phyloP scores from a whole-genome alignment of 2,797 vertebrate genomes.

The Falco naumanni region DNA sequence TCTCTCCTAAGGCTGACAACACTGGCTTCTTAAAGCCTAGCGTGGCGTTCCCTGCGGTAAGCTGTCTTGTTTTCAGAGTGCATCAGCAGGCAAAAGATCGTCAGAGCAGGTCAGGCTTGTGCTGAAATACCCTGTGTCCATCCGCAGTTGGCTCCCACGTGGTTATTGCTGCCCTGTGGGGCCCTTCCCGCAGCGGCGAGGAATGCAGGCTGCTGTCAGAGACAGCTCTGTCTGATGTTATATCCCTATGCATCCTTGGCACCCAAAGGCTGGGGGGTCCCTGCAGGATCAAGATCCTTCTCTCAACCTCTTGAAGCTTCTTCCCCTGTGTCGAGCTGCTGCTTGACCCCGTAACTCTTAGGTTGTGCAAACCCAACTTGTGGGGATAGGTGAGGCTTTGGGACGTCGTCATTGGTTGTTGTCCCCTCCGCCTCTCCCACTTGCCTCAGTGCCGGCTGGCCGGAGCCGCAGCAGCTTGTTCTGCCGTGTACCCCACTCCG shows the following conservation, averaged over 20 bases:
- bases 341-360: background rate
- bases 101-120: background rate
- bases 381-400: background rate
- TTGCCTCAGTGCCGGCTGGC: fast-evolving
- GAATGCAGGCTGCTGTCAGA: fast-evolving
- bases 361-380: background rate
- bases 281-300: background rate
- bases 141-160: background rate
- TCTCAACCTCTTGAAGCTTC: background rate
- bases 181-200: background rate
- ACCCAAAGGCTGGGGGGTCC: background rate
- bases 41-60: background rate
- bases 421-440: background rate
- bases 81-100: background rate
- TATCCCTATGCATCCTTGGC: background rate
- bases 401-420: fast-evolving
- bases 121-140: fast-evolving
- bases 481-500: fast-evolving
- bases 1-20: background rate
- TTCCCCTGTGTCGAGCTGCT: fast-evolving
- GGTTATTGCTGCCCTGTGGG: fast-evolving
- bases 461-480: background rate
- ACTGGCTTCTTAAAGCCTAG: background rate
- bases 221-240: fast-evolving
- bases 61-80: background rate